These are phyloP conservation scores for Raja brachyura DNA, from an alignment of 2,113 vertebrate species.

Conservation along the genomic window DNA sequence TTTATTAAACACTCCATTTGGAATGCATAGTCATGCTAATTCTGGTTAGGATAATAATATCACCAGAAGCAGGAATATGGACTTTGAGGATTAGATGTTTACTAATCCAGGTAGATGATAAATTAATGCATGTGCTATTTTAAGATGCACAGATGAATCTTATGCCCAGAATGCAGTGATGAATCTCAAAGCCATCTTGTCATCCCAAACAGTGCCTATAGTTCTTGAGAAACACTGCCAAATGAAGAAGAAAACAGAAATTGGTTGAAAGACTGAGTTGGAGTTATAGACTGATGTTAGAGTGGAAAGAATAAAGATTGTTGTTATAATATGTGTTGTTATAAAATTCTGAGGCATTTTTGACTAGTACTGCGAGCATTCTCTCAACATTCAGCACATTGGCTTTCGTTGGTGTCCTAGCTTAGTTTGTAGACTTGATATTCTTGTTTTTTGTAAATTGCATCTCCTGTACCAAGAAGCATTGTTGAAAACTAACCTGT, in stretches of 20 bases:
- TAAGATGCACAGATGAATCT: background rate
- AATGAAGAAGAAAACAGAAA: background rate
- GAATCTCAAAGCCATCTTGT: background rate
- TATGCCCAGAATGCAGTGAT: background rate
- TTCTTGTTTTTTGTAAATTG: background rate
- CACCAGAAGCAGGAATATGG: background rate
- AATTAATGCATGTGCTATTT: background rate
- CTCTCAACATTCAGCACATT: background rate
- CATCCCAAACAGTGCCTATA: background rate
- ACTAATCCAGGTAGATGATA: background rate
- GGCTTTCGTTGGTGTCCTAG: background rate
- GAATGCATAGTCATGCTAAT: background rate
- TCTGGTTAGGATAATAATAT: background rate
- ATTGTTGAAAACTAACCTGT: background rate
- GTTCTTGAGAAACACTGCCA: background rate
- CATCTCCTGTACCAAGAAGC: background rate
- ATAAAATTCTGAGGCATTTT: background rate
- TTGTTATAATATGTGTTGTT: background rate
- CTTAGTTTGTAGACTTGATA: background rate
- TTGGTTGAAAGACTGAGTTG: background rate
- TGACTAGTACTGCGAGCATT: background rate
- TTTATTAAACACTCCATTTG: conserved; percentile 6
- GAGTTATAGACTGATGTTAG: background rate
- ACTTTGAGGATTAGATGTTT: background rate
- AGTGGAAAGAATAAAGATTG: background rate